Percentiles rank a stretch among this genome's conserved stretches.
These are phyloP conservation scores for Meteorus sp. DNA, from an alignment of 1,140 invertebrate genomes.

Conservation along the genomic window DNA sequence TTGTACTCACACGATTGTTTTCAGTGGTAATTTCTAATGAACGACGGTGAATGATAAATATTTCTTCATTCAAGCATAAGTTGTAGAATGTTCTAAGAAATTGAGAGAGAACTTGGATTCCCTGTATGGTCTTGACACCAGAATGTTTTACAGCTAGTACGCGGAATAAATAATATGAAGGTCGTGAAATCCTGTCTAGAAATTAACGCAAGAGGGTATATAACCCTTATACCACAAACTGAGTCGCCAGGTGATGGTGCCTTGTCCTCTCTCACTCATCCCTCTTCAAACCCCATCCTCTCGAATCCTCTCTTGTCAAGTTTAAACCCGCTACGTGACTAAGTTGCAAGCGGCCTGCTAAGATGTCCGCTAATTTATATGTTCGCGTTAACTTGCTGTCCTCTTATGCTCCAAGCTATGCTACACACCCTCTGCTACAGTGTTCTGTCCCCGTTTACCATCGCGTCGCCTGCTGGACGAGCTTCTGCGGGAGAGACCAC, in stretches of 20 bases:
- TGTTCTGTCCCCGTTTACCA: background rate
- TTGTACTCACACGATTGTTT: too few relatives aligned
- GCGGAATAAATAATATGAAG: too few relatives aligned
- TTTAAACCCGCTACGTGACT: conserved; percentile 59
- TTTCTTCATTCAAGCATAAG: too few relatives aligned
- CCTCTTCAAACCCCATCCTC: conserved; percentile 22
- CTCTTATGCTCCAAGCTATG: conserved; percentile 34
- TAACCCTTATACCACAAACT: conserved; percentile 1
- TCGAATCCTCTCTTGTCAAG: conserved; percentile 54
- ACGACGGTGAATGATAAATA: too few relatives aligned
- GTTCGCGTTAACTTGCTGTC: conserved; percentile 57
- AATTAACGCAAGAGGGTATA: background rate
- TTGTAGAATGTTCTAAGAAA: too few relatives aligned
- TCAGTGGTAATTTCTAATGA: too few relatives aligned
- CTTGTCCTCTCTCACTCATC: conserved; percentile 15
- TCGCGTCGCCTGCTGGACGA: conserved; percentile 24
- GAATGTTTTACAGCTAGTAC: too few relatives aligned
- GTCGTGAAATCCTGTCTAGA: too few relatives aligned
- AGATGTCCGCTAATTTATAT: conserved; percentile 61
- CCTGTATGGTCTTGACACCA: too few relatives aligned
- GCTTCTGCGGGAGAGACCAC: conserved; percentile 52
- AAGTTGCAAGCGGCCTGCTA: conserved; percentile 60
- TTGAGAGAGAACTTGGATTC: too few relatives aligned
- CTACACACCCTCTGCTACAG: conserved; percentile 21
- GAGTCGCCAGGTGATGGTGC: conserved; percentile 32